Evolutionary conservation across 1,140 invertebrate species (phyloP).

Genomic region (Danaus melanippus): DNA sequence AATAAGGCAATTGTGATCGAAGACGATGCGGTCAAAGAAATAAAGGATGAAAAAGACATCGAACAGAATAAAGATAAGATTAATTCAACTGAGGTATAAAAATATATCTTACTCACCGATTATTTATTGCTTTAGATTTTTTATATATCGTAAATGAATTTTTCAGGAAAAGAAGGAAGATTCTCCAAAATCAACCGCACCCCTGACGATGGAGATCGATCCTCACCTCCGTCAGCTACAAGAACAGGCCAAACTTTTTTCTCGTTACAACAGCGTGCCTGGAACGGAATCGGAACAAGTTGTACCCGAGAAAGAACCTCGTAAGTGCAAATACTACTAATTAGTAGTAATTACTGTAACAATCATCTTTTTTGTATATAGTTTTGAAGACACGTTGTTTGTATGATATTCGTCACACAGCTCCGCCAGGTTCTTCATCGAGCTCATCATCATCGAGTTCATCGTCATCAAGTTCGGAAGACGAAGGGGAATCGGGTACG

Average conservation of each 20-base stretch:
- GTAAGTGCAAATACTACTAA: constrained; percentile 25
- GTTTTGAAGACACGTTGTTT: background rate
- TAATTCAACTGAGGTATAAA: background rate
- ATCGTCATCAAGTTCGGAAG: constrained; percentile 61
- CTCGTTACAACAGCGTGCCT: constrained; percentile 52
- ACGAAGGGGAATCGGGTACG: constrained; percentile 46
- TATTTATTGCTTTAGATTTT: too few relatives aligned
- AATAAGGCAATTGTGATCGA: constrained; percentile 66
- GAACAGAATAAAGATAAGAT: constrained; percentile 43
- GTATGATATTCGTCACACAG: constrained; percentile 20
- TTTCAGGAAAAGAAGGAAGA: constrained; percentile 58
- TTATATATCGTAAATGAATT: too few relatives aligned
- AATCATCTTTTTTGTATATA: constrained; percentile 1
- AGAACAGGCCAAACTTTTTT: constrained; percentile 66
- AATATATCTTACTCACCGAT: too few relatives aligned
- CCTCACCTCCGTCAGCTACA: constrained; percentile 61
- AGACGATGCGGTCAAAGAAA: constrained; percentile 50
- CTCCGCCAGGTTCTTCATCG: constrained; percentile 64
- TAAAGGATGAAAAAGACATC: constrained; percentile 60
- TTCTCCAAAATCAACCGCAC: constrained; percentile 58
- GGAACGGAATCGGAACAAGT: constrained; percentile 41
- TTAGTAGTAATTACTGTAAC: background rate
- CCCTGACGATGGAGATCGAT: constrained; percentile 68
- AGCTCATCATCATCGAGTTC: constrained; percentile 62
- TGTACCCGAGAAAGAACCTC: constrained; percentile 54